Evolutionary conservation across 2,113 vertebrate genomes (phyloP).

Genomic region (Octodon degus): DNA sequence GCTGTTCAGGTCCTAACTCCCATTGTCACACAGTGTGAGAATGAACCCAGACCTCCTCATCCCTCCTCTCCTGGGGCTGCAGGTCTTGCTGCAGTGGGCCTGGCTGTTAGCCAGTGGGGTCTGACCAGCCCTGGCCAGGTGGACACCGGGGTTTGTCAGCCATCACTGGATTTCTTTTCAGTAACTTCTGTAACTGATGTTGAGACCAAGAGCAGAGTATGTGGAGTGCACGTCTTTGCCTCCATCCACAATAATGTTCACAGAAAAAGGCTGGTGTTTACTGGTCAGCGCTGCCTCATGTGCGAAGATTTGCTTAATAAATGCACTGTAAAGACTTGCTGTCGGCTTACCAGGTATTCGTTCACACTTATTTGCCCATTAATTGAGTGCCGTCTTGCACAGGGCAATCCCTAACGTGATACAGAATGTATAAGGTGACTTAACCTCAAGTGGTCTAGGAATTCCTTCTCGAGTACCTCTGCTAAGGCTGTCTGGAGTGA

Average conservation of each 20-base stretch:
- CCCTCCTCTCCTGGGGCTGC: neutral
- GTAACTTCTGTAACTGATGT: conserved; percentile 14
- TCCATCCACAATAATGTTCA: neutral
- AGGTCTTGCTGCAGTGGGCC: neutral
- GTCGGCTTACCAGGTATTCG: neutral
- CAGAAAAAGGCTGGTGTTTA: neutral
- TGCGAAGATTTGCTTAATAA: conserved; percentile 40
- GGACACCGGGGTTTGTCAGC: neutral
- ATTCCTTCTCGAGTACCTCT: neutral
- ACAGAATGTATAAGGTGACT: neutral
- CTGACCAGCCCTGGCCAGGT: neutral
- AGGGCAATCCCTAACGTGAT: neutral
- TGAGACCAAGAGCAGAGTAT: neutral
- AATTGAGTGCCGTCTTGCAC: neutral
- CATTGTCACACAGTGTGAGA: neutral
- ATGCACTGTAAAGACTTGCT: neutral
- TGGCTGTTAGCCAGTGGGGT: neutral
- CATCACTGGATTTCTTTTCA: conserved; percentile 17
- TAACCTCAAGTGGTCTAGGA: neutral
- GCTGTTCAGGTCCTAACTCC: neutral
- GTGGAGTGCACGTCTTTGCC: neutral
- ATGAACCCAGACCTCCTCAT: neutral
- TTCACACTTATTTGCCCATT: conserved; percentile 36
- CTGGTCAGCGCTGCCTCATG: neutral
- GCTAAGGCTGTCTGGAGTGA: neutral